Evolutionary conservation across 2,113 vertebrate genomes (phyloP), one percentile per base, ranked within the genome.

Genomic region (Apistogramma diplotaenia): DNA sequence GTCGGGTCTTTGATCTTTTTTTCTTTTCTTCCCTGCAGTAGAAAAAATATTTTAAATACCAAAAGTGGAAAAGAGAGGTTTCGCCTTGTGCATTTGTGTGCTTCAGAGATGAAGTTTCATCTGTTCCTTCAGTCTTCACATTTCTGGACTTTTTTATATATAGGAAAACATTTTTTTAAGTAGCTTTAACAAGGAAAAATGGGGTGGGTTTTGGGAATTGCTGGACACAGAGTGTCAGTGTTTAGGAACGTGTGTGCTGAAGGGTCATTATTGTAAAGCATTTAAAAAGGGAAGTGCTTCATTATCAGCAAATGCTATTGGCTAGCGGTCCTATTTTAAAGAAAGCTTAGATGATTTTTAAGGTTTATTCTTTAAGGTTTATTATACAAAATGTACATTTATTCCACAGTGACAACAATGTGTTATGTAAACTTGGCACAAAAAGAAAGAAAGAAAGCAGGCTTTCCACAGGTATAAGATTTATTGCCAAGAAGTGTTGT

Each of bases 231-330:
- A 78, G 76, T 87, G 82, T 78, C 54, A 23, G 29, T 60, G 75
- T 80, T 74, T 78, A 23, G 23, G n/a, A 85, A 89, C 84, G 73
- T 71, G 21, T 87, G 86, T 82, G 91, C 89, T 85, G 71, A 86
- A 89, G 85, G 91, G 84, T 89, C 5, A 85, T 85, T 85, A 83
- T 89, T 88, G 33, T 85, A 75, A 82, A 80, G 55, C 15, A 54
- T 60, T 57, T 15, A 85, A 91, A 92, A 94, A 93, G 91, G 92
- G 89, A 91, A 91, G 81, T 10, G 0, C 87, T 27, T 67, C 25
- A 27, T 49, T 49, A 70, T 70, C 43, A 51, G 40, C 16, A 49
- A 83, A 77, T 79, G 31, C 74, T 75, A 62, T 80, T 84, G 86
- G 81, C 79, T 91, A 89, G 87, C 33, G 31, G n/a, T 83, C 57